Conservation (phyloP, 2,797 vertebrate genomes). For the Pseudopleuronectes americanus region DNA sequence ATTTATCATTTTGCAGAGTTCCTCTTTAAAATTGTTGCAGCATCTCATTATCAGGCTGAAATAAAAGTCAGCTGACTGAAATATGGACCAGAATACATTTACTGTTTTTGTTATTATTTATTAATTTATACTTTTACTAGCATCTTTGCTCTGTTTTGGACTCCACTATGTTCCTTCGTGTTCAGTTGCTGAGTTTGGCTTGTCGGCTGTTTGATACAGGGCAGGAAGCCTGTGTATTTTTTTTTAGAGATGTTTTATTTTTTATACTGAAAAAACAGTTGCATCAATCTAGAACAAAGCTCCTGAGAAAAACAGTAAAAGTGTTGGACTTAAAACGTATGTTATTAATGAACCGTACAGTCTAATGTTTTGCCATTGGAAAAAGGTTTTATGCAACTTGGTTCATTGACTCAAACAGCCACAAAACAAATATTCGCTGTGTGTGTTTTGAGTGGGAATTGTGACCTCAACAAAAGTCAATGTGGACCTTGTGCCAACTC, state of each 20-base stretch:
- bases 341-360: neutral
- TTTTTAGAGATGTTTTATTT: no score
- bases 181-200: no score
- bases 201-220: no score
- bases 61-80: constrained; percentile 1
- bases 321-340: no score
- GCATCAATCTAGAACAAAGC: no score
- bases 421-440: constrained; percentile 7
- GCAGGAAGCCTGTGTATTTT: no score
- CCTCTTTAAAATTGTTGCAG: neutral
- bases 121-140: neutral
- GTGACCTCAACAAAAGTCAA: constrained; percentile 15
- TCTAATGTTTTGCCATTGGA: neutral
- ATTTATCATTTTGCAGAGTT: neutral
- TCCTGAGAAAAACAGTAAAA: no score
- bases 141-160: neutral
- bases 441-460: constrained; percentile 8
- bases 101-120: neutral
- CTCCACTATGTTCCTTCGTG: no score
- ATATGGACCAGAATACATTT: neutral
- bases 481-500: constrained; percentile 3
- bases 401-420: constrained; percentile 11
- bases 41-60: neutral
- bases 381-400: neutral
- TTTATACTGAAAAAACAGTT: no score